A percentile compares a stretch with the other conserved stretches of the same genome.
phyloP scores from a whole-genome alignment of 2,888 invertebrate species.

The Lamellibrachia columna region DNA sequence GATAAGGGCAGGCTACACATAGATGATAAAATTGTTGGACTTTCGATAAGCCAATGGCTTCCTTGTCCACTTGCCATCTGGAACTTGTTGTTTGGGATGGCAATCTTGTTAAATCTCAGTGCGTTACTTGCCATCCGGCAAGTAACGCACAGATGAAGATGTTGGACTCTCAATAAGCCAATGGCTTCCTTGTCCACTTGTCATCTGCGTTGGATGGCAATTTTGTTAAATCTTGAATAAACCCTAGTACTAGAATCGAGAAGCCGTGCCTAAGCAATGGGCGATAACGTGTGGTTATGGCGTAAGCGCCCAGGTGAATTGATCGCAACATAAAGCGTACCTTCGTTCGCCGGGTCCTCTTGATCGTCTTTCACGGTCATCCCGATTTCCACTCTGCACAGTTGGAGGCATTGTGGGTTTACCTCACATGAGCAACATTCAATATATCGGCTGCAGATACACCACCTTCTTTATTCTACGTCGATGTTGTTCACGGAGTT shows the following conservation, averaged over 20 bases:
- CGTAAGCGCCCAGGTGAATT: neutral
- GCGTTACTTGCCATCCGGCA: accelerated
- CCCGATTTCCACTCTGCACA: constrained; percentile 16
- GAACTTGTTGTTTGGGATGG: too few relatives aligned
- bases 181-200: too few relatives aligned
- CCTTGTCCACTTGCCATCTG: too few relatives aligned
- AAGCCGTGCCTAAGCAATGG: neutral
- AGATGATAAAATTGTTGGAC: too few relatives aligned
- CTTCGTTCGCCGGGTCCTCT: neutral
- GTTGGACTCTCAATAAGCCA: too few relatives aligned
- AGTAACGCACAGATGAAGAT: too few relatives aligned
- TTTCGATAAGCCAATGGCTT: too few relatives aligned
- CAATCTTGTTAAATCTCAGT: too few relatives aligned
- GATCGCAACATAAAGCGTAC: neutral
- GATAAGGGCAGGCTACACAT: too few relatives aligned
- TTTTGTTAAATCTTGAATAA: too few relatives aligned
- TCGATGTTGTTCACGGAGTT: neutral
- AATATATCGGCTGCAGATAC: neutral
- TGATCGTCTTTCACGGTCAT: constrained; percentile 12
- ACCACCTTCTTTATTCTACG: neutral
- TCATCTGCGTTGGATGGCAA: too few relatives aligned
- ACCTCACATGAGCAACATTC: neutral
- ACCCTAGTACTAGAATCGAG: neutral
- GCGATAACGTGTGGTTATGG: neutral
- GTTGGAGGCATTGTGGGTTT: neutral